These are phyloP conservation scores for Tenthredo distinguenda DNA, from an alignment of 2,888 invertebrate species.

Conservation along the genomic window DNA sequence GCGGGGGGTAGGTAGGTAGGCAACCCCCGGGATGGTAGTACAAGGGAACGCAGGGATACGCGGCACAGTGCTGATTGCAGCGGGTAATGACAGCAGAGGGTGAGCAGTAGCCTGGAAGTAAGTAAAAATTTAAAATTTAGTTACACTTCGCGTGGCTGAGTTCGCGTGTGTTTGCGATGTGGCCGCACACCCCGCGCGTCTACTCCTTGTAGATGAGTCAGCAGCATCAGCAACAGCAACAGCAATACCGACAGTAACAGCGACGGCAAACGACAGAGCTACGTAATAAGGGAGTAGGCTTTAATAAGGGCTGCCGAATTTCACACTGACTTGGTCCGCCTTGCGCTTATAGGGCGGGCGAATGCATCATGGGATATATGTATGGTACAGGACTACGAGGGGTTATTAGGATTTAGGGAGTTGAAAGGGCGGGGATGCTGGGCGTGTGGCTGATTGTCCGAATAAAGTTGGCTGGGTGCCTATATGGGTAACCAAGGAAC, in stretches of 20 bases:
- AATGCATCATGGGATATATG: slow-evolving; percentile 37
- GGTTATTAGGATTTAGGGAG: slow-evolving; percentile 52
- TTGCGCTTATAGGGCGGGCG: slow-evolving; percentile 46
- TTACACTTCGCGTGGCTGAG: slow-evolving; percentile 71
- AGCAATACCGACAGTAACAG: slow-evolving; percentile 45
- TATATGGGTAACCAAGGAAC: slow-evolving; percentile 34
- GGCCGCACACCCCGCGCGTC: slow-evolving; percentile 63
- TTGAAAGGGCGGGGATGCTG: slow-evolving; percentile 62
- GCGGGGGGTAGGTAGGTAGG: not conserved
- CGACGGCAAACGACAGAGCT: slow-evolving; percentile 52
- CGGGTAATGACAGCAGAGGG: slow-evolving; percentile 77
- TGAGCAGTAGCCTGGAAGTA: slow-evolving; percentile 78
- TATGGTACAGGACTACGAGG: slow-evolving; percentile 42
- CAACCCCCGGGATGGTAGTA: slow-evolving; percentile 55
- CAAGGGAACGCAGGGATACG: slow-evolving; percentile 59
- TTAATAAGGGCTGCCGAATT: slow-evolving; percentile 77
- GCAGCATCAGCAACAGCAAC: slow-evolving; percentile 59
- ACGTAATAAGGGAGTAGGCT: slow-evolving; percentile 68
- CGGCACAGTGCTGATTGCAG: slow-evolving; percentile 75
- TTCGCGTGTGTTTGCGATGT: slow-evolving; percentile 69
- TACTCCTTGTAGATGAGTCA: slow-evolving; percentile 69
- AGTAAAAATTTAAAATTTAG: slow-evolving; percentile 79
- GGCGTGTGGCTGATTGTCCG: slow-evolving; percentile 73
- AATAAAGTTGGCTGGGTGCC: slow-evolving; percentile 68
- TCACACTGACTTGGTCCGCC: slow-evolving; percentile 75